phyloP scores from a whole-genome alignment of 2,113 vertebrate species.

The Pelvicachromis taeniatus region DNA sequence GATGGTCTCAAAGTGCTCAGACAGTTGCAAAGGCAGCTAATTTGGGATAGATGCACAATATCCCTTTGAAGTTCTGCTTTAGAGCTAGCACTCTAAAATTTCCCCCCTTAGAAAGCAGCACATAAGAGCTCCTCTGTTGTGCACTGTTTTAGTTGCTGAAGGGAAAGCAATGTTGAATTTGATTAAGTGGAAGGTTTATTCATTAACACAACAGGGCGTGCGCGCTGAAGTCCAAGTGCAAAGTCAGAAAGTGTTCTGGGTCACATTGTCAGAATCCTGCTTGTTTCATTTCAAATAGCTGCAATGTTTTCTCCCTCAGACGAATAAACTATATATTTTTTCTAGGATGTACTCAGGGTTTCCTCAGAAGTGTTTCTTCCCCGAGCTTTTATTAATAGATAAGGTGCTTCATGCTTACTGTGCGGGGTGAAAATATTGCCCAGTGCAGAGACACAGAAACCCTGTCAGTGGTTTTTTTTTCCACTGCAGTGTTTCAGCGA shows the following conservation, averaged over 20 bases:
- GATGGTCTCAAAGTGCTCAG: conserved; percentile 52
- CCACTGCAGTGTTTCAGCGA: conserved; percentile 51
- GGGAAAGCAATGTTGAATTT: conserved; percentile 47
- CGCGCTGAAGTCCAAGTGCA: not conserved
- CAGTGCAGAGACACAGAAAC: conserved; percentile 7
- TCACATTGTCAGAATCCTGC: conserved; percentile 6
- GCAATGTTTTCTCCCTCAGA: not conserved
- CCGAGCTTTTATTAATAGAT: conserved; percentile 8
- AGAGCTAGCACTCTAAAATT: conserved; percentile 11
- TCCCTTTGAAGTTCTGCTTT: conserved; percentile 61
- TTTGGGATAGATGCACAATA: conserved; percentile 59
- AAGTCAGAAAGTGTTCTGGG: conserved; percentile 1
- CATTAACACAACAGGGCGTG: conserved; percentile 26
- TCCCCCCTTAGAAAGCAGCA: conserved; percentile 7
- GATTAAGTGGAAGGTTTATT: conserved; percentile 28
- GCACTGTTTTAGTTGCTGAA: conserved; percentile 33
- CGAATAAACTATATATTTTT: not conserved
- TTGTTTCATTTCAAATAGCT: conserved; percentile 6
- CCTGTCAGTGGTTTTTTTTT: conserved; percentile 26
- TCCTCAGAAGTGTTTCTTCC: not conserved
- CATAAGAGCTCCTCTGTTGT: conserved; percentile 15
- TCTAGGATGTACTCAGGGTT: not conserved
- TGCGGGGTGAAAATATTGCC: conserved; percentile 3
- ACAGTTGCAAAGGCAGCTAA: conserved; percentile 54
- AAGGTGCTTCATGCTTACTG: conserved; percentile 18